phyloP scores from a whole-genome alignment of 2,113 vertebrate genomes.

The Ciconia stormi region DNA sequence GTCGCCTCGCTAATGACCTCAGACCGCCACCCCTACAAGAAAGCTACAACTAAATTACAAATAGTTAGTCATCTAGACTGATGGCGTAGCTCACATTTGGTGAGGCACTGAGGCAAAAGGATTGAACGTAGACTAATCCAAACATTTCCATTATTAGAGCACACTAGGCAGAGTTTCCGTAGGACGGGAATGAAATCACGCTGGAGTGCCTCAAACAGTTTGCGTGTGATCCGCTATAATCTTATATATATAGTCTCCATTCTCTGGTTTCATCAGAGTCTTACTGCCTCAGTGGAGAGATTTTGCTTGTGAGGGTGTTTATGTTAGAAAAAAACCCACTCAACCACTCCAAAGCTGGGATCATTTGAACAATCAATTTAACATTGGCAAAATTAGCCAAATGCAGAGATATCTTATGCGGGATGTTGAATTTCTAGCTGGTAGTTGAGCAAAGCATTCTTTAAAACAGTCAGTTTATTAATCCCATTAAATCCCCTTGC shows the following conservation, averaged over 20 bases:
- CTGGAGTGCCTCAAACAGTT: not conserved
- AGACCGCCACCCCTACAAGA: not conserved
- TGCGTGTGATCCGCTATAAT: conserved; percentile 16
- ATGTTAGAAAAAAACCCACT: conserved; percentile 3
- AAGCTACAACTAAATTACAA: conserved; percentile 6
- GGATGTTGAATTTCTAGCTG: not conserved
- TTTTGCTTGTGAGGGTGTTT: conserved; percentile 59
- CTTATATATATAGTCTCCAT: conserved; percentile 22
- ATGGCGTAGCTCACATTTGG: conserved; percentile 28
- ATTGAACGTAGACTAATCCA: conserved; percentile 35
- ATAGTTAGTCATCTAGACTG: conserved; percentile 39
- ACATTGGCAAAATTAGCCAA: conserved; percentile 13
- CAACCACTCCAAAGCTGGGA: conserved; percentile 32
- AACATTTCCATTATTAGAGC: conserved; percentile 64
- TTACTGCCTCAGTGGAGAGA: conserved; percentile 30
- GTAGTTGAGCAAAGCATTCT: not conserved
- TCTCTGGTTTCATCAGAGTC: conserved; percentile 56
- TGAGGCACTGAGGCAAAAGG: conserved; percentile 34
- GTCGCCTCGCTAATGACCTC: not conserved
- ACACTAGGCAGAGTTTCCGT: not conserved
- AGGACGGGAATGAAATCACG: conserved; percentile 22
- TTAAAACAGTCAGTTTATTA: not conserved
- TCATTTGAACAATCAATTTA: conserved; percentile 16
- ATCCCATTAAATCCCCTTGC: not conserved
- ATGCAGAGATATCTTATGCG: not conserved